These are phyloP conservation scores for Aphelinus certus DNA, from an alignment of 1,140 invertebrate genomes.

Conservation along the genomic window DNA sequence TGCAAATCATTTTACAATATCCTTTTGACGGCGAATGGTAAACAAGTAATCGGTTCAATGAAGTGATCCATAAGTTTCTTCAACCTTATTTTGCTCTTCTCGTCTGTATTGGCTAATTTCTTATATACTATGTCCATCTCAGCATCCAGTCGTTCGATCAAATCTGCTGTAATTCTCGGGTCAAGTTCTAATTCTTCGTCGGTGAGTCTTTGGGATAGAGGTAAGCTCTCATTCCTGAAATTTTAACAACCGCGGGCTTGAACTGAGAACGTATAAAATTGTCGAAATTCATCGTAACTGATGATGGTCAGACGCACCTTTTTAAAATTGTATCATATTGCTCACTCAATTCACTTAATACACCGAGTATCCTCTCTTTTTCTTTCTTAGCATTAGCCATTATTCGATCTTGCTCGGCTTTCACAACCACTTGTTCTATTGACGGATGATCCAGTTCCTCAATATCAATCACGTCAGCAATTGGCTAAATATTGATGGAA, in stretches of 20 bases:
- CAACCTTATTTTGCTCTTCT: constrained; percentile 75
- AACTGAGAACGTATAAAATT: constrained; percentile 16
- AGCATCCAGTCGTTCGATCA: constrained; percentile 68
- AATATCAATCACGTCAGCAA: constrained; percentile 62
- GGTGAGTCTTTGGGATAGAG: constrained; percentile 68
- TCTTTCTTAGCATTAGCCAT: constrained; percentile 68
- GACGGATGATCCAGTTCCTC: constrained; percentile 68
- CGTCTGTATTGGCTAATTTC: constrained; percentile 72
- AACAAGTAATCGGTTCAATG: constrained; percentile 72
- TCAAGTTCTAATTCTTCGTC: constrained; percentile 73
- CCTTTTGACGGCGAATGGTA: constrained; percentile 71
- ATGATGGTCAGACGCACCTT: constrained; percentile 42
- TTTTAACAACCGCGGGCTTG: neutral
- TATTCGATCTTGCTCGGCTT: constrained; percentile 69
- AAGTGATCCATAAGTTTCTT: constrained; percentile 78
- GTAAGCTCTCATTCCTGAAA: constrained; percentile 69
- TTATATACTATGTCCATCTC: constrained; percentile 70
- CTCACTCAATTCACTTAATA: constrained; percentile 52
- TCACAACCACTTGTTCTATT: constrained; percentile 72
- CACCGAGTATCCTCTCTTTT: constrained; percentile 59
- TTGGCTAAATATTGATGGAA: neutral
- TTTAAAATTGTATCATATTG: constrained; percentile 53
- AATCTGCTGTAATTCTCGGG: constrained; percentile 70
- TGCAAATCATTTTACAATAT: constrained; percentile 57
- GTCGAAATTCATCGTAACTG: neutral